phyloP scores from a whole-genome alignment of 1,140 invertebrate genomes.

The Scylla paramamosain region DNA sequence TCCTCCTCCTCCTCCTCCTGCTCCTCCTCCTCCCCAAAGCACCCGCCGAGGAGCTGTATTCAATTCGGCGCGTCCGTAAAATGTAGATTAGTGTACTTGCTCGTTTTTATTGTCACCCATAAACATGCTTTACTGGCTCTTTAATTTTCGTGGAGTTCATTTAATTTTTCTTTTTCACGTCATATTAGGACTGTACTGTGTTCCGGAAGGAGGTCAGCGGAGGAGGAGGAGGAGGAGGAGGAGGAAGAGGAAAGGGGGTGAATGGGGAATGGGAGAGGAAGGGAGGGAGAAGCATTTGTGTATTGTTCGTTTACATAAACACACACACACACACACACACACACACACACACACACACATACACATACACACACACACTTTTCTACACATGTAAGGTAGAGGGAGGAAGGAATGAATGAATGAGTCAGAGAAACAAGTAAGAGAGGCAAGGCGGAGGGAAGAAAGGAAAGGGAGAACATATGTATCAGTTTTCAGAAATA shows the following conservation, averaged over 20 bases:
- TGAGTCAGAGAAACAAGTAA: background rate
- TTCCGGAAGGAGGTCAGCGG: background rate
- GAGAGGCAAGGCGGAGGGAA: background rate
- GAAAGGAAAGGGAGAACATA: background rate
- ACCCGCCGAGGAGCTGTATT: background rate
- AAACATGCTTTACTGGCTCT: slow-evolving; percentile 14
- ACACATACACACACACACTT: background rate
- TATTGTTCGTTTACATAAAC: slow-evolving; percentile 6
- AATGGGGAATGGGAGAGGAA: no score
- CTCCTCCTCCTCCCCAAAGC: background rate
- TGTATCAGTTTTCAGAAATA: background rate
- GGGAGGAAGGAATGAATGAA: background rate
- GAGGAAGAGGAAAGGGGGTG: no score
- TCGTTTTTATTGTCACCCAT: slow-evolving; percentile 13
- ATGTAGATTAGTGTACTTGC: slow-evolving; percentile 23
- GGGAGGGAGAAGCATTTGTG: background rate
- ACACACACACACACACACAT: slow-evolving; percentile 3
- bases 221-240: background rate
- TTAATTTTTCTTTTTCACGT: slow-evolving; percentile 24
- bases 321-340: background rate
- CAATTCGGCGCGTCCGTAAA: slow-evolving; percentile 11
- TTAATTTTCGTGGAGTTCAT: slow-evolving; percentile 6
- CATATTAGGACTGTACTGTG: slow-evolving; percentile 4
- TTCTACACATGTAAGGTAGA: background rate
- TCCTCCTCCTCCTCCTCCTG: background rate